phyloP scores from a whole-genome alignment of 2,113 vertebrate genomes.

The Gulo gulo region DNA sequence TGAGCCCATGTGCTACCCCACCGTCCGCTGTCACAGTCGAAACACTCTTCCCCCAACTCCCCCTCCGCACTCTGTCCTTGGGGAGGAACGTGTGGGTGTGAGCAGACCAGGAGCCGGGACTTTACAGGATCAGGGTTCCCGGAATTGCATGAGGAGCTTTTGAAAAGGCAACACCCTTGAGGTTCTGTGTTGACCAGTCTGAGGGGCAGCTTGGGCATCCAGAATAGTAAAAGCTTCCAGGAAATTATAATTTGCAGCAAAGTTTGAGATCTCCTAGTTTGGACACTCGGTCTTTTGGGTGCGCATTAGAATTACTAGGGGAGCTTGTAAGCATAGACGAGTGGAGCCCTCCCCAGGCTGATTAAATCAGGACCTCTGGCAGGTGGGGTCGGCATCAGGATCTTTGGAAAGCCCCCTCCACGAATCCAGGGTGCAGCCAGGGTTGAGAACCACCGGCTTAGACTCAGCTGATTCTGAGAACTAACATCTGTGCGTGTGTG shows the following conservation, averaged over 20 bases:
- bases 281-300: not conserved
- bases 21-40: not conserved
- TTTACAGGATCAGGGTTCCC: not conserved
- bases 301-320: not conserved
- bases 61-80: not conserved
- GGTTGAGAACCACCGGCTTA: not conserved
- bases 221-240: not conserved
- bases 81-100: not conserved
- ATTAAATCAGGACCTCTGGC: not conserved
- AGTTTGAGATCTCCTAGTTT: not conserved
- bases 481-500: not conserved
- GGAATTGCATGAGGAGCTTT: not conserved
- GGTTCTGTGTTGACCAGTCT: not conserved
- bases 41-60: not conserved
- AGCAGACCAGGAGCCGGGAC: not conserved
- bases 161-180: not conserved
- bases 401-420: not conserved
- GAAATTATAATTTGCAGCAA: not conserved
- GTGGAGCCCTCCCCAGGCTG: not conserved
- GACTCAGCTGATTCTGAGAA: not conserved
- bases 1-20: not conserved
- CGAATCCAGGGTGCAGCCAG: not conserved
- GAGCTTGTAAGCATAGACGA: not conserved
- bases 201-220: not conserved
- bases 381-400: not conserved